Conservation (phyloP, 2,888 invertebrate genomes). For the Chydorus sphaericus region DNA sequence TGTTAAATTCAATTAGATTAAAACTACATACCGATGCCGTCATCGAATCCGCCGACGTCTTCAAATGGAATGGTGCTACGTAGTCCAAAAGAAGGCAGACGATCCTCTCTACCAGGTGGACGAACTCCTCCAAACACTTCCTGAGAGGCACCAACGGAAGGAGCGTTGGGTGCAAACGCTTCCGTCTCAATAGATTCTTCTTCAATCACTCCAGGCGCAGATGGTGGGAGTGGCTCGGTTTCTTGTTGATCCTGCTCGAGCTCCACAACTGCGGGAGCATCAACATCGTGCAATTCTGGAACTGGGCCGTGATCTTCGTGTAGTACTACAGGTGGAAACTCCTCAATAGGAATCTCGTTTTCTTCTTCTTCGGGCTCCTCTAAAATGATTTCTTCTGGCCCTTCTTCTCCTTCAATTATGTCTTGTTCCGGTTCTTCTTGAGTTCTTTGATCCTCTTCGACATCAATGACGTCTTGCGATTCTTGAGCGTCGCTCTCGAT, state of each 20-base stretch:
- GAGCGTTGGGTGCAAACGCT: background rate
- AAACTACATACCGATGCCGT: no score
- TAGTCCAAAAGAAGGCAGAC: constrained; percentile 13
- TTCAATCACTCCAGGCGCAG: no score
- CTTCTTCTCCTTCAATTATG: background rate
- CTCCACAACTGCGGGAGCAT: background rate
- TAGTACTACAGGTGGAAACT: background rate
- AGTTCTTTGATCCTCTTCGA: background rate
- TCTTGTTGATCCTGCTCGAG: background rate
- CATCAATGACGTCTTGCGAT: background rate
- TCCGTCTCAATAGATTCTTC: background rate
- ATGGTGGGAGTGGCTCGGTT: no score
- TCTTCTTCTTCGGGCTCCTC: background rate
- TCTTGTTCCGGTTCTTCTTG: background rate
- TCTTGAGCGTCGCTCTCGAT: background rate
- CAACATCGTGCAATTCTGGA: background rate
- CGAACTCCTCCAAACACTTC: background rate
- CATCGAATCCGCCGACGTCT: constrained; percentile 41
- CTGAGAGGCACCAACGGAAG: background rate
- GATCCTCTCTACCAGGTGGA: background rate
- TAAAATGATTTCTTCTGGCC: background rate
- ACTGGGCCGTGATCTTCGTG: background rate
- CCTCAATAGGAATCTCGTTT: background rate
- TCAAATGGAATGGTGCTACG: constrained; percentile 12
- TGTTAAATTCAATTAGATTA: no score